Evolutionary conservation across 2,113 vertebrate genomes (phyloP).

Genomic region (Elgaria multicarinata): DNA sequence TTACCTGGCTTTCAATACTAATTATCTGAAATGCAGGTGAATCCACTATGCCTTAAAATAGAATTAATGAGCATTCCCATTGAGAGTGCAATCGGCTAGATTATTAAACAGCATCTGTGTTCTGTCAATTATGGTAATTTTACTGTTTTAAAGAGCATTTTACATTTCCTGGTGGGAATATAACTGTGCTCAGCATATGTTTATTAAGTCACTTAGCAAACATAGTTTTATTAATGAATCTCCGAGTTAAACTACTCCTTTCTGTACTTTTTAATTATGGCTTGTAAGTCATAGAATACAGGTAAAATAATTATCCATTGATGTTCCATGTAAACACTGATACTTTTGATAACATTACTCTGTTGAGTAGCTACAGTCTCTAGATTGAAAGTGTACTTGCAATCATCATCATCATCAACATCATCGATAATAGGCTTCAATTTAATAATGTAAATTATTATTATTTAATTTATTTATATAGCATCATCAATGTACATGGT

Average conservation of each 20-base stretch:
- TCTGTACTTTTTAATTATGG: background rate
- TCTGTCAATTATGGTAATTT: constrained; percentile 73
- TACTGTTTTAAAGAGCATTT: constrained; percentile 68
- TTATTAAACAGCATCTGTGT: constrained; percentile 73
- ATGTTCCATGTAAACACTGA: background rate
- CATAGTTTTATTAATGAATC: constrained; percentile 44
- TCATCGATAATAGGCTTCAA: background rate
- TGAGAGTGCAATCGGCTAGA: constrained; percentile 65
- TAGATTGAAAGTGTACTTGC: background rate
- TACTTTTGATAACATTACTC: background rate
- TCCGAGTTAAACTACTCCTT: background rate
- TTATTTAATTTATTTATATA: too few species aligned
- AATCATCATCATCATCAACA: background rate
- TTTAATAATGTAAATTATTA: background rate
- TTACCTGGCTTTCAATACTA: constrained; percentile 66
- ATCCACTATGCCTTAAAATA: constrained; percentile 69
- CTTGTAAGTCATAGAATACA: background rate
- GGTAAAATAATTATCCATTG: background rate
- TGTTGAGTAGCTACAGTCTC: background rate
- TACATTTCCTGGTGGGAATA: constrained; percentile 68
- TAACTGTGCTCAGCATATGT: constrained; percentile 61
- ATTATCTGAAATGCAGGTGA: constrained; percentile 65
- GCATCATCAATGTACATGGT: too few species aligned
- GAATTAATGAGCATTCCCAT: constrained; percentile 69
- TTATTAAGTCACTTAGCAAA: constrained; percentile 61